Evolutionary conservation across 2,797 vertebrate genomes (phyloP), one percentile per base, ranked within the genome.

Genomic region (Peromyscus melanophrys): DNA sequence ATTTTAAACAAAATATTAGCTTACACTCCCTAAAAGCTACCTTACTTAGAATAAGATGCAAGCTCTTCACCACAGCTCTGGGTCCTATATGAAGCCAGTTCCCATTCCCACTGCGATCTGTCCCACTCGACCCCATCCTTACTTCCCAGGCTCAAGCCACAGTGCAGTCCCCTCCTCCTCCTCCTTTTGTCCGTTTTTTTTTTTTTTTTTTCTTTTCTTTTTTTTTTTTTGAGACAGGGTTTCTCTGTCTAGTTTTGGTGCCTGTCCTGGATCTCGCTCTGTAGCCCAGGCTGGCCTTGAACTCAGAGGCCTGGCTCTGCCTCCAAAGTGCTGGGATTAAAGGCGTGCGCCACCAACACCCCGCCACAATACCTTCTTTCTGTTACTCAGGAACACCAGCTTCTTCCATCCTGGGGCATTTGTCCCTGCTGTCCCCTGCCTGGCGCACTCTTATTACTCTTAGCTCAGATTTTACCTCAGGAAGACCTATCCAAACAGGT

Each of bases 1-100:
- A 11, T 9, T 75, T 25, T n/a, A 88, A 96, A 88, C 34, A 93
- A 95, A 97, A 80, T n/a, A 37, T 57, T 76, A 76, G 31, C 76
- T 89, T 96, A 88, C 83, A 40, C 46, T 14, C 46, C 63, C 76
- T 31, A 34, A 40, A 37, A 43, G 52, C 84, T 86, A 91, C 13
- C 77, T 87, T 29, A 89, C 57, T 87, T 87, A 82, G 46, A 92
- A 63, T 55, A 95, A 77, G 89, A 87, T 21, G 8, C 46, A 59
- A 40, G 49, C 29, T 78, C 31, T 34, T 86, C 52, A 52, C 63
- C 55, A 55, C 2, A n/a, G 31, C 59, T 49, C 49, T 4, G 75
- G 34, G 78, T 11, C 3, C 7, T 37, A 25, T 27, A 61, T 4
- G 12, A 37, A 89, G 37, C 29, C 4, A 1, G 31, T 63, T 77